Evolutionary conservation across 2,113 vertebrate species (phyloP).

Genomic region (Narcine bancroftii): DNA sequence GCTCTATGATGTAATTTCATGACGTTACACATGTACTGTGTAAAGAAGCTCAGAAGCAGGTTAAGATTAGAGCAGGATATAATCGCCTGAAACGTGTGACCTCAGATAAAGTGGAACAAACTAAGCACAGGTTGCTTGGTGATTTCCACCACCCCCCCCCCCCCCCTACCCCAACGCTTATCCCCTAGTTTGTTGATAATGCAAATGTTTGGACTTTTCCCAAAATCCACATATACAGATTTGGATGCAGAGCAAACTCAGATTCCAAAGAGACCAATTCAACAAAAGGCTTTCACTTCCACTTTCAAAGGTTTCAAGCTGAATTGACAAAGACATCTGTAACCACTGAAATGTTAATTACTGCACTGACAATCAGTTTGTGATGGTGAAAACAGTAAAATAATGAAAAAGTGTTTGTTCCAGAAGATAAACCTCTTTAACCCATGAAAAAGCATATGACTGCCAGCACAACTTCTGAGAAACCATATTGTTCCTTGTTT

Average conservation of each 20-base stretch:
- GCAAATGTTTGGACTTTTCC: background rate
- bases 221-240: background rate
- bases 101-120: background rate
- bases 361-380: background rate
- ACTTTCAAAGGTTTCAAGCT: slow-evolving; percentile 6
- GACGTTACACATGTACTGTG: background rate
- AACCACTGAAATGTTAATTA: slow-evolving; percentile 24
- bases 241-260: background rate
- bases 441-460: background rate
- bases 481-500: background rate
- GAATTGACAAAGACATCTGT: slow-evolving; percentile 29
- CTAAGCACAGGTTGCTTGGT: background rate
- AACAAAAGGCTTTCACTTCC: slow-evolving; percentile 31
- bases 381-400: background rate
- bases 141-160: too few relatives aligned
- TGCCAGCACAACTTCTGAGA: background rate
- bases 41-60: background rate
- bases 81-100: background rate
- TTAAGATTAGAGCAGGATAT: background rate
- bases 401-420: slow-evolving; percentile 20
- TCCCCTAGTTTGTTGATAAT: background rate
- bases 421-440: slow-evolving; percentile 5
- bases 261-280: background rate
- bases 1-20: background rate
- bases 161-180: too few relatives aligned